A percentile compares a stretch with the other conserved stretches of the same genome.
phyloP scores from a whole-genome alignment of 2,888 invertebrate species.

The Brachyptera risi region DNA sequence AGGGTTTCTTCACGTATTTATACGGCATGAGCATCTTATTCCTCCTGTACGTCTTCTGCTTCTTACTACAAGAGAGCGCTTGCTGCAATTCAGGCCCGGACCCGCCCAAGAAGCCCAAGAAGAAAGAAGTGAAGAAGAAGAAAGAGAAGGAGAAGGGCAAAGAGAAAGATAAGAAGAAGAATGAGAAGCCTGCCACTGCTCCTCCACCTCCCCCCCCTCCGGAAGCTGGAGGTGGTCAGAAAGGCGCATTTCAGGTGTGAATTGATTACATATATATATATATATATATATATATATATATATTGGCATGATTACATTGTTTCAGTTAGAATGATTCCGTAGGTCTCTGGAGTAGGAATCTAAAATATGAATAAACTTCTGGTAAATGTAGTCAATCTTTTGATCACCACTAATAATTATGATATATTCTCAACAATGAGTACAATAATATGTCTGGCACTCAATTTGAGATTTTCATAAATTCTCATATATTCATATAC shows the following conservation, averaged over 20 bases:
- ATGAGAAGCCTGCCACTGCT: slow-evolving; percentile 49
- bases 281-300: no score
- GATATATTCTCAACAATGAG: no score
- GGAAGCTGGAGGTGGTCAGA: slow-evolving; percentile 17
- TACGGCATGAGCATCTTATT: slow-evolving; percentile 91
- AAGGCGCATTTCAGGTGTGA: slow-evolving; percentile 22
- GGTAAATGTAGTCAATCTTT: no score
- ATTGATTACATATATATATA: not conserved
- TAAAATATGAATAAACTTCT: no score
- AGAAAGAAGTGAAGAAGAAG: slow-evolving; percentile 43
- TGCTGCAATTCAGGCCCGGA: slow-evolving; percentile 70
- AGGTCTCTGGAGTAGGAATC: no score
- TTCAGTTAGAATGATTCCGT: no score
- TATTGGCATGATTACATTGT: not conserved
- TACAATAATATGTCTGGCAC: no score
- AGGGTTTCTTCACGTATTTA: slow-evolving; percentile 89
- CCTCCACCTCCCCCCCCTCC: slow-evolving; percentile 28
- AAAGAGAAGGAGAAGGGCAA: slow-evolving; percentile 47
- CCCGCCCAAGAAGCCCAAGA: slow-evolving; percentile 51
- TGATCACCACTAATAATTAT: no score
- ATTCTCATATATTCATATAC: no score
- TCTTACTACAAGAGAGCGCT: slow-evolving; percentile 85
- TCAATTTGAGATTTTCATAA: no score
- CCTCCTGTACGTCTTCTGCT: slow-evolving; percentile 90
- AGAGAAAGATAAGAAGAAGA: slow-evolving; percentile 55